These are phyloP conservation scores for Choristoneura fumiferana DNA, from an alignment of 1,140 invertebrate species.

Conservation along the genomic window DNA sequence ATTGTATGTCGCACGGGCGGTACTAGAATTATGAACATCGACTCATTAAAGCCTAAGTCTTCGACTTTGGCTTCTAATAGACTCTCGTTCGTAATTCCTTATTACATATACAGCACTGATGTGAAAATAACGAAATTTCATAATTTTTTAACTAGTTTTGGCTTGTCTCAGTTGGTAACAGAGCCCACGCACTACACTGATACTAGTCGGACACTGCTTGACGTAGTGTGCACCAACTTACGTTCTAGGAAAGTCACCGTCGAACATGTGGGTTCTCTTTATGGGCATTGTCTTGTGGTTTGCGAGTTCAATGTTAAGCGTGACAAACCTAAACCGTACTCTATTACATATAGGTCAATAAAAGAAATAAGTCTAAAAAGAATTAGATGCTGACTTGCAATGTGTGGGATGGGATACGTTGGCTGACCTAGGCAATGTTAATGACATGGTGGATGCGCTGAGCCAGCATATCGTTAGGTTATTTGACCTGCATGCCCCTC, in stretches of 20 bases:
- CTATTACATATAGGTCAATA: background rate
- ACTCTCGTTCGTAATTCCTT: too few species aligned
- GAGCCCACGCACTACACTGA: slow-evolving; percentile 23
- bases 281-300: slow-evolving; percentile 19
- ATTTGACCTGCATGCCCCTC: slow-evolving; percentile 24
- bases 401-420: background rate
- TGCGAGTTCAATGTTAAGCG: slow-evolving; percentile 20
- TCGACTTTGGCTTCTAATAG: too few species aligned
- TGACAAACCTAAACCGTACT: background rate
- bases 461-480: slow-evolving; percentile 3
- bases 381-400: background rate
- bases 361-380: background rate
- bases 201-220: slow-evolving; percentile 19
- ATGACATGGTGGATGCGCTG: slow-evolving; percentile 2
- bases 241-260: background rate
- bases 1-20: too few species aligned
- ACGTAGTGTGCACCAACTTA: slow-evolving; percentile 24
- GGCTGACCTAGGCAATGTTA: background rate
- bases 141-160: slow-evolving; percentile 20
- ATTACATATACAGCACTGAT: too few species aligned
- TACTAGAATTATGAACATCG: too few species aligned
- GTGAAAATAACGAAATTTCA: slow-evolving; percentile 18
- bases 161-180: slow-evolving; percentile 18
- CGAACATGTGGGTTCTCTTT: background rate
- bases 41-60: too few species aligned